Base-by-base conservation (phyloP, 2,888 invertebrate genomes). In the Pseudanteris insignis region DNA sequence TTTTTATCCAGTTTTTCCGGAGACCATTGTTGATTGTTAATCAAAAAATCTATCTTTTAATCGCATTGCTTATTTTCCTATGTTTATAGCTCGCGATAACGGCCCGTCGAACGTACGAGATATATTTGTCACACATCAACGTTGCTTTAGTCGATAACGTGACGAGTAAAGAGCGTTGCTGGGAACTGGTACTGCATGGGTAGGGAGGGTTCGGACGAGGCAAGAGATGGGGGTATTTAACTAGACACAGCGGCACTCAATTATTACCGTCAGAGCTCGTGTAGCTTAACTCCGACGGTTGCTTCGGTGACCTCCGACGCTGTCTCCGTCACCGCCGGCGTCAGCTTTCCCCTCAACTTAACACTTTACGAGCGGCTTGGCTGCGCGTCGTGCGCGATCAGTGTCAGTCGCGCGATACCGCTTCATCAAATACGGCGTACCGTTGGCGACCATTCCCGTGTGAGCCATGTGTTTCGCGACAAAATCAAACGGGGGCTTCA, bases 221-320 rank as follows among this genome's bases (percentile, higher is more conserved):
- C 51, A 60, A 14, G 37, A 38, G 43, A 34, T 34, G 67, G 18
- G 68, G 50, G 61, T 9, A 72, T 75, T 69, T 79, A 79, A 79
- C 77, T 76, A 79, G 77, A 79, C 77, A 77, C 71, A 78, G 69
- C 79, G 73, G 77, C 77, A 77, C 78, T 79, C 79, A 79, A 79
- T 79, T 79, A 79, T 77, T 78, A 76, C 72, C 77, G 78, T 78
- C 79, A 79, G 73, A 77, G 68, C 76, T 79, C 72, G 76, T 78
- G 74, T 77, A 77, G 77, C 73, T 78, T 75, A 75, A 73, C 75
- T 74, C 50, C 50, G 58, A 53, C 63, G 30, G 32, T 25, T 14
- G 41, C 60, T 26, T 41, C 54, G 44, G 63, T 12, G 55, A 63
- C 58, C 62, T 66, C 55, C 58, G 48, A 47, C 48, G 46, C 54